Conservation (phyloP, 2,113 vertebrate genomes). For the Corythornis madagascariensis region DNA sequence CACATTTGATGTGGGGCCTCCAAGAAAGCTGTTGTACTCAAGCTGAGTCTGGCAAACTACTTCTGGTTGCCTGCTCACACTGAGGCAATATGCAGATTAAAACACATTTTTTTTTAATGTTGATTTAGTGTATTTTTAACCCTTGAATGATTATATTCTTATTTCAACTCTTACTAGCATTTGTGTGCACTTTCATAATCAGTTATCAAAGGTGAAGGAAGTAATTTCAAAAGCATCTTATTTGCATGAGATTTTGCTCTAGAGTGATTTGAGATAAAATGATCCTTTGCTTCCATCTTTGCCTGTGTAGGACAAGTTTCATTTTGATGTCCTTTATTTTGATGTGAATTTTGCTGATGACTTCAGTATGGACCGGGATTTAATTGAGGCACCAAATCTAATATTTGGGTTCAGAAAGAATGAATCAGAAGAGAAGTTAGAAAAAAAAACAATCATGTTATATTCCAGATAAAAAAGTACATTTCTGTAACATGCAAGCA, state of each 20-base stretch:
- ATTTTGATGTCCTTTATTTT: background rate
- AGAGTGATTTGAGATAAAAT: background rate
- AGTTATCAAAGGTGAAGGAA: background rate
- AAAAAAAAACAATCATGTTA: background rate
- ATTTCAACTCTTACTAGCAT: background rate
- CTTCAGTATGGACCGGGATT: background rate
- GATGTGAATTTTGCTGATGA: background rate
- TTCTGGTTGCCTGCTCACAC: background rate
- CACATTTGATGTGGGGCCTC: background rate
- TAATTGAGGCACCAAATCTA: background rate
- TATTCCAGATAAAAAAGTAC: background rate
- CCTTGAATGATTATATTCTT: background rate
- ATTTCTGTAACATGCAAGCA: background rate
- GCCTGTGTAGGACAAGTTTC: background rate
- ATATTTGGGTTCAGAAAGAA: background rate
- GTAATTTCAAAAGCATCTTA: background rate
- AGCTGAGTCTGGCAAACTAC: background rate
- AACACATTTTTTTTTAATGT: background rate
- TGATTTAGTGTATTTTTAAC: too few relatives aligned
- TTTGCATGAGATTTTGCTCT: background rate
- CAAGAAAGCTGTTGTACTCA: background rate
- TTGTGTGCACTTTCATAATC: background rate
- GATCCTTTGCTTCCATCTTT: background rate
- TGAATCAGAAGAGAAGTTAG: background rate
- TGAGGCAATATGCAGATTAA: background rate